Percentiles rank a stretch among this genome's conserved stretches.
These are phyloP conservation scores for Epistrophella euchroma DNA, from an alignment of 2,888 invertebrate species.

Conservation along the genomic window DNA sequence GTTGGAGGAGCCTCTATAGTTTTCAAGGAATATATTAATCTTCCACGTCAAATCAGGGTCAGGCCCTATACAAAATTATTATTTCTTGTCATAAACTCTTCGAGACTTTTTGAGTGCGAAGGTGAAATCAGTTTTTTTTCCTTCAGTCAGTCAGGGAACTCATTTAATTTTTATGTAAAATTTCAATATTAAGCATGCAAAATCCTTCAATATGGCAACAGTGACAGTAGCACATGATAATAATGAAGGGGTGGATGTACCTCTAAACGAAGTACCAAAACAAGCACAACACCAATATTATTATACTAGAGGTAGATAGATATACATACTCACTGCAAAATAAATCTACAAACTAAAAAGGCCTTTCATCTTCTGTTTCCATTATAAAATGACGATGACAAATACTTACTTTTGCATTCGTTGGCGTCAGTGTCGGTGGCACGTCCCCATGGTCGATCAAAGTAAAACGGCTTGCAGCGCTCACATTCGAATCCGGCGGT, in stretches of 20 bases:
- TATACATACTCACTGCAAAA: neutral
- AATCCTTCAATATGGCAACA: constrained; percentile 11
- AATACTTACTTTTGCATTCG: constrained; percentile 97
- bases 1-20: too few species aligned
- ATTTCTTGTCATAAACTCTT: too few species aligned
- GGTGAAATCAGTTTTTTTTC: too few species aligned
- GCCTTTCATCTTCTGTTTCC: constrained; percentile 1
- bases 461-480: constrained; percentile 99
- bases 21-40: too few species aligned
- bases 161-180: too few species aligned
- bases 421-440: constrained; percentile 98
- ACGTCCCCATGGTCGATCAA: constrained; percentile 99
- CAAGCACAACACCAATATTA: constrained; percentile 1
- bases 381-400: constrained; percentile 10
- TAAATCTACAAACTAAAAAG: neutral
- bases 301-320: neutral
- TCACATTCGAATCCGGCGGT: constrained; percentile 99
- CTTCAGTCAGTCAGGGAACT: too few species aligned
- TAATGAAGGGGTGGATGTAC: neutral
- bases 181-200: neutral
- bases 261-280: neutral
- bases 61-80: too few species aligned
- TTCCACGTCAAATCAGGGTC: too few species aligned
- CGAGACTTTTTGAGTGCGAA: too few species aligned
- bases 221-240: neutral